phyloP scores from a whole-genome alignment of 2,888 invertebrate species.

The Diarsia brunnea region DNA sequence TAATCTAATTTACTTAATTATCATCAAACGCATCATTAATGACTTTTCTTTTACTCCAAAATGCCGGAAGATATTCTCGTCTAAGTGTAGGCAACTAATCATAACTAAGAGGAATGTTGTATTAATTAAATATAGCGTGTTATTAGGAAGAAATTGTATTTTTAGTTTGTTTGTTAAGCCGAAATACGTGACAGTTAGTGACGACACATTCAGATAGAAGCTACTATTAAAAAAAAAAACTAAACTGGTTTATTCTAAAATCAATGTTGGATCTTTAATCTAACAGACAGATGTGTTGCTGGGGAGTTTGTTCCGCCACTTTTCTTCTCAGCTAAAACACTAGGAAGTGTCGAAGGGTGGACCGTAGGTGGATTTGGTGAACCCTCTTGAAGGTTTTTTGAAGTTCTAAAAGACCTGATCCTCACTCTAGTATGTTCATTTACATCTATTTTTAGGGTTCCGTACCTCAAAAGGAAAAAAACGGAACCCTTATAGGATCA shows the following conservation, averaged over 20 bases:
- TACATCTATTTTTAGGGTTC: no score
- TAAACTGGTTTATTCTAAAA: neutral
- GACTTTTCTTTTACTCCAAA: neutral
- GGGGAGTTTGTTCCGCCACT: no score
- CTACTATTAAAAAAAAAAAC: neutral
- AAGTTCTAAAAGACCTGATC: neutral
- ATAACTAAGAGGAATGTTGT: constrained; percentile 10
- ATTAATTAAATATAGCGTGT: neutral
- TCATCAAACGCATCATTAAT: constrained; percentile 24
- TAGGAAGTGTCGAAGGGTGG: neutral
- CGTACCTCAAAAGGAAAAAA: no score
- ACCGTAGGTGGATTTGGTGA: neutral
- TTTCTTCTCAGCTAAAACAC: neutral
- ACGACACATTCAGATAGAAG: neutral
- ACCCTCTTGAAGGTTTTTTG: no score
- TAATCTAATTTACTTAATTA: constrained; percentile 9
- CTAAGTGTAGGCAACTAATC: constrained; percentile 19
- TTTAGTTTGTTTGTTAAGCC: constrained; percentile 6
- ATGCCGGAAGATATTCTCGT: constrained; percentile 24
- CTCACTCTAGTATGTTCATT: no score
- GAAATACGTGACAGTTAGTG: constrained; percentile 14
- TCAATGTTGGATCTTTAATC: neutral
- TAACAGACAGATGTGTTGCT: neutral
- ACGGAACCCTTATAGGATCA: no score
- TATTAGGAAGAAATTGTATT: constrained; percentile 12